Conservation (phyloP, 2,113 vertebrate species). For the Scartelaos histophorus region DNA sequence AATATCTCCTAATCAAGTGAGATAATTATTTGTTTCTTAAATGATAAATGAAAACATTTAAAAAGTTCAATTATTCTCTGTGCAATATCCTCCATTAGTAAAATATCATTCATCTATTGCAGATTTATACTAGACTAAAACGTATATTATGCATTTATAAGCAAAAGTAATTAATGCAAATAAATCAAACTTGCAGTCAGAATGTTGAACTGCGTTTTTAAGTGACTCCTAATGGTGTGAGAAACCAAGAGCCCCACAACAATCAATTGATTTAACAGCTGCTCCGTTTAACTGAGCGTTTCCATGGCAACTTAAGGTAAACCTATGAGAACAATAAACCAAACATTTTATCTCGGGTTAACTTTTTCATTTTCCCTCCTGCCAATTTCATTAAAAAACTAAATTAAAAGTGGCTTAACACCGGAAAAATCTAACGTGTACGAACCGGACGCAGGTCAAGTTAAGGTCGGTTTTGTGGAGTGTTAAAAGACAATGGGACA, state of each 20-base stretch:
- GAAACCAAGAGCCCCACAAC: background rate
- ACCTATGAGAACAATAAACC: background rate
- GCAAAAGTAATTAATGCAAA: background rate
- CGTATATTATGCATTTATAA: background rate
- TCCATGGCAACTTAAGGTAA: conserved; percentile 11
- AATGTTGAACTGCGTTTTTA: conserved; percentile 1
- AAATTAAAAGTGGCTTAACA: conserved; percentile 6
- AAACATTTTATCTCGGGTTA: background rate
- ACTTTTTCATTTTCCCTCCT: background rate
- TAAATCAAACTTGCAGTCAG: background rate
- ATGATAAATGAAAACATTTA: no score
- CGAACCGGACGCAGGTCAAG: conserved; percentile 7
- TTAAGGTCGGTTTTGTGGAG: conserved; percentile 11
- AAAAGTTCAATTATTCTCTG: no score
- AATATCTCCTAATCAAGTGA: no score
- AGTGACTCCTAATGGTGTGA: background rate
- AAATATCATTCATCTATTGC: no score
- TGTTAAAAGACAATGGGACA: conserved; percentile 11
- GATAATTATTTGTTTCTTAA: no score
- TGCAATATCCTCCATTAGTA: no score
- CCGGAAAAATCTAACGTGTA: conserved; percentile 1
- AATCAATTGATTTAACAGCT: conserved; percentile 1
- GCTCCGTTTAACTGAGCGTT: background rate
- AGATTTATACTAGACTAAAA: no score
- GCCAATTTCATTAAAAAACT: conserved; percentile 2